Percentiles rank a stretch among this genome's conserved stretches.
These are phyloP conservation scores for Arnoldichthys spilopterus DNA, from an alignment of 2,797 vertebrate genomes.

Conservation along the genomic window DNA sequence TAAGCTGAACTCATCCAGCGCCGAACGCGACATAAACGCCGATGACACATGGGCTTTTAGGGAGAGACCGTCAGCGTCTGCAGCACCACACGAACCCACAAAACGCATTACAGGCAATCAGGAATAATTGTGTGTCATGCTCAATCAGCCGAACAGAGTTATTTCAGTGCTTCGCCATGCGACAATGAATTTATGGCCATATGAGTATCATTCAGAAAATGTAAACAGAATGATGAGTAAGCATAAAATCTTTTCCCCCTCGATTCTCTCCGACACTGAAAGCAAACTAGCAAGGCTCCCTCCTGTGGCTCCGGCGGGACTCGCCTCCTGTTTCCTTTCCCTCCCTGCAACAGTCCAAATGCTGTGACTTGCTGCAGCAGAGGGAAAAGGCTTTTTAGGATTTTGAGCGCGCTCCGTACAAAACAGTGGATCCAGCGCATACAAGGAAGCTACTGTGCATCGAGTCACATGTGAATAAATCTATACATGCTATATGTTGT, in stretches of 20 bases:
- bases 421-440: background rate
- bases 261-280: slow-evolving; percentile 21
- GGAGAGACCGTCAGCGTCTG: slow-evolving; percentile 70
- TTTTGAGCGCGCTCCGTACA: background rate
- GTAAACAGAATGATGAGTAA: slow-evolving; percentile 49
- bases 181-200: slow-evolving; percentile 10
- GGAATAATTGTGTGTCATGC: slow-evolving; percentile 53
- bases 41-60: slow-evolving; percentile 62
- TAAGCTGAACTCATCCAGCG: background rate
- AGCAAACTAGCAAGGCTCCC: slow-evolving; percentile 63
- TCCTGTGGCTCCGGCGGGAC: slow-evolving; percentile 63
- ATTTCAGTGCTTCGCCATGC: slow-evolving; percentile 18
- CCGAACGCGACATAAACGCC: slow-evolving; percentile 18
- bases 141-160: slow-evolving; percentile 27
- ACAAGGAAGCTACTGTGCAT: too few relatives aligned
- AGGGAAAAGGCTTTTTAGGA: background rate
- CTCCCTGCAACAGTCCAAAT: background rate
- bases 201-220: slow-evolving; percentile 23
- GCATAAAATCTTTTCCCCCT: slow-evolving; percentile 16
- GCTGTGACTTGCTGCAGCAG: background rate
- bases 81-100: slow-evolving; percentile 67
- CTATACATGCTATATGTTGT: too few relatives aligned
- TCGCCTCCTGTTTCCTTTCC: background rate
- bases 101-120: slow-evolving; percentile 62
- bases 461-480: too few relatives aligned